Evolutionary conservation across 1,140 invertebrate species (phyloP), one percentile per base, ranked within the genome.

Genomic region (Caenorhabditis brenneri): DNA sequence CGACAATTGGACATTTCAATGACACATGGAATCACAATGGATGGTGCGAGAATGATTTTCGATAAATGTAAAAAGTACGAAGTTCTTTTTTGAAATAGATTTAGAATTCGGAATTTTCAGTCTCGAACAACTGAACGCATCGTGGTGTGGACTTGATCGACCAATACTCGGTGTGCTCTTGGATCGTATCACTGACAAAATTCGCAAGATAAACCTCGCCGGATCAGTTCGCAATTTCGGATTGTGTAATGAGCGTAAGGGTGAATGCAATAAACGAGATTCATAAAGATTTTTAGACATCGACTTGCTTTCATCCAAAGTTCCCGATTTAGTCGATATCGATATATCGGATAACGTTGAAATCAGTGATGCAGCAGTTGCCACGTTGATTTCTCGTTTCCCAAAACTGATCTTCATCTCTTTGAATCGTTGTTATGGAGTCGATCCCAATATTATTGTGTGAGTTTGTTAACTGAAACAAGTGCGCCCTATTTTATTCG

Each of bases 341-440:
- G 65, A 74, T 46, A 24, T 74, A n/a, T 74, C 65, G 15, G 65
- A 74, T n/a, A 74, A 42, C 29, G 36, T 15, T 3, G 36, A 74
- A n/a, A 12, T 74, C 9, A 15, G 22, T 27, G 65, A 74, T 74
- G n/a, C 65, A 27, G 36, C 10, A 12, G 10, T 74, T 3, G 33
- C 33, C 2, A 42, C 36, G 6, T 10, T 74, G 1, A 10, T 74
- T 9, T 10, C 33, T 46, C 19, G n/a, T 33, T 74, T 74, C n/a
- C 65, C 65, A 9, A 22, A 42, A 39, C 10, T 74, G n/a, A 42
- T 15, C 4, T 9, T 9, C 9, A 3, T 74, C 10, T 74, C 65
- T 22, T n/a, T 74, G 19, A 74, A 74, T 74, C 65, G 65, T 12
- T 74, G 65, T 36, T 74, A 74, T 24, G 65, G 36, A 46, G 24